Evolutionary conservation across 2,888 invertebrate species (phyloP), one percentile per base, ranked within the genome.

Genomic region (Tetragonula carbonaria): DNA sequence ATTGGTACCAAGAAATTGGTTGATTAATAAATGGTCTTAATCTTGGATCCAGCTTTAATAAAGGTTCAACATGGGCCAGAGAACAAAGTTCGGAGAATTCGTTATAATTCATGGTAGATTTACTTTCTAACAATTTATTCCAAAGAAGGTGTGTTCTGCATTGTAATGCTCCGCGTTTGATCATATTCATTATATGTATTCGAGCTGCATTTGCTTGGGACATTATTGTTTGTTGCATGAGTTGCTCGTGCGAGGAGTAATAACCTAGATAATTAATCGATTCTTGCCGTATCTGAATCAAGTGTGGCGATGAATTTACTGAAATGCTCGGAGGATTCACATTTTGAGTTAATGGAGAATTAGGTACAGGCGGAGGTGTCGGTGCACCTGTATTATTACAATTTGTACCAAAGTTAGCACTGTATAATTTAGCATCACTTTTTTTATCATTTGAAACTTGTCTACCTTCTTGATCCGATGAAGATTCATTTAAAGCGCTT

Each of bases 81-180:
- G 95, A 95, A 87, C 96, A 95, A 70, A 97, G 94, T 93, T 97
- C 97, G 72, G 95, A 94, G 89, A 97, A 96, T 92, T 97, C 97
- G 3, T 94, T 93, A 89, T 96, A 97, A 8, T 95, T 95, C 92
- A 97, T 95, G 68, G 93, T 92, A 80, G 93, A 95, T 62, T 93
- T 93, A 74, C 95, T 95, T 83, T 95, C 95, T n/a, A 96, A 94
- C 77, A 97, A 94, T 90, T 96, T 95, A 87, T 96, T 96, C 97
- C 97, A 97, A 6, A 97, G 94, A n/a, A 96, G 94, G 93, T 97
- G 97, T 59, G 97, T 96, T 72, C 97, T 95, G 92, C 97, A 97
- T 91, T 97, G 96, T 21, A 96, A 95, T 91, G 96, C 96, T 28
- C 97, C 97, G 90, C 95, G 95, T 18, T 96, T 95, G 5, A 97